These are phyloP conservation scores for Zaprionus gabonicus DNA, from an alignment of 1,140 invertebrate genomes.

Conservation along the genomic window DNA sequence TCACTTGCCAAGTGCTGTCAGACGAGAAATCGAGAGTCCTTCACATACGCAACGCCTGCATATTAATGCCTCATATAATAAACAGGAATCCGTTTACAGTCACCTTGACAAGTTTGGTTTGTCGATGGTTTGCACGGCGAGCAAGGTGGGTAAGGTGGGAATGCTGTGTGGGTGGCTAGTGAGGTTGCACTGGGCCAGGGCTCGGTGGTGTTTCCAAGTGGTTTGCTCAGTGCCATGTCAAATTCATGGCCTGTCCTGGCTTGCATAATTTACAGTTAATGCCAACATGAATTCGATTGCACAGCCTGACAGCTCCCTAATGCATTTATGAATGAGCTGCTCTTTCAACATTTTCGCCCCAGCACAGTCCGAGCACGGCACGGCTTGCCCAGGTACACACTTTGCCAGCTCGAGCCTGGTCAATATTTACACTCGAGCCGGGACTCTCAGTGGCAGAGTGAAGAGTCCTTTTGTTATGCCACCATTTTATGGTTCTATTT, in stretches of 20 bases:
- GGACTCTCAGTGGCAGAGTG: not conserved
- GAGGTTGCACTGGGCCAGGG: not conserved
- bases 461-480: slow-evolving; percentile 37
- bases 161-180: not conserved
- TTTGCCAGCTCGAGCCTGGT: slow-evolving; percentile 16
- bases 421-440: slow-evolving; percentile 47
- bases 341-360: slow-evolving; percentile 6
- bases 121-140: slow-evolving; percentile 6
- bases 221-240: slow-evolving; percentile 47
- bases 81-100: slow-evolving; percentile 48
- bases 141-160: no score
- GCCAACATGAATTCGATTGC: slow-evolving; percentile 56
- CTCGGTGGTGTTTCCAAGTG: slow-evolving; percentile 33
- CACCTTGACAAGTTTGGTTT: slow-evolving; percentile 50
- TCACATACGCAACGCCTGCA: slow-evolving; percentile 15
- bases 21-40: slow-evolving; percentile 34
- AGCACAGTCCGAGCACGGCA: not conserved
- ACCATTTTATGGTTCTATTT: slow-evolving; percentile 44
- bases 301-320: slow-evolving; percentile 46
- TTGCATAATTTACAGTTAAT: slow-evolving; percentile 55
- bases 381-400: not conserved
- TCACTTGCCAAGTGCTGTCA: slow-evolving; percentile 26
- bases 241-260: slow-evolving; percentile 46
- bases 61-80: slow-evolving; percentile 51
- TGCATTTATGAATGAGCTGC: slow-evolving; percentile 56